These are phyloP conservation scores for Peromyscus leucopus DNA, from an alignment of 2,113 vertebrate species.

Conservation along the genomic window DNA sequence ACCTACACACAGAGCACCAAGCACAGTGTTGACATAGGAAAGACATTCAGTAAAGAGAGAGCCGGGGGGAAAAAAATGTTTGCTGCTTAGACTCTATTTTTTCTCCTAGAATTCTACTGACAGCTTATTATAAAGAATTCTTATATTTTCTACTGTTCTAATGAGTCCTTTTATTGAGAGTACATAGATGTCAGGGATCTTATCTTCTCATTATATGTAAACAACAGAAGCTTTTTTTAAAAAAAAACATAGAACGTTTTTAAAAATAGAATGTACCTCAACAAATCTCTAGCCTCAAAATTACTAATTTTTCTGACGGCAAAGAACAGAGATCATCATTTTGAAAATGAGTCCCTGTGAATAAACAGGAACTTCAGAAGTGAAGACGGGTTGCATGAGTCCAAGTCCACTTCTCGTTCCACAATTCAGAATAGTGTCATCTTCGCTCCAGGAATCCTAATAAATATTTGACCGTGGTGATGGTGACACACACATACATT, in stretches of 20 bases:
- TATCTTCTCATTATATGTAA: constrained; percentile 53
- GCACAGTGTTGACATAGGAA: not conserved
- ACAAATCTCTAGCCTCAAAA: constrained; percentile 58
- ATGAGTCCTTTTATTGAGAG: constrained; percentile 51
- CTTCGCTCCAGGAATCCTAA: constrained; percentile 25
- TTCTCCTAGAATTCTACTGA: constrained; percentile 22
- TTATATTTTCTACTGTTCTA: constrained; percentile 40
- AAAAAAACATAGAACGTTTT: not conserved
- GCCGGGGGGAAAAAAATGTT: not conserved
- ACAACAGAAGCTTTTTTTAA: not conserved
- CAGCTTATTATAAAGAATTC: constrained; percentile 60
- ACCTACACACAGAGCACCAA: constrained; percentile 27
- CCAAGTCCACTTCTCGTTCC: constrained; percentile 29
- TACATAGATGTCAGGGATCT: constrained; percentile 38
- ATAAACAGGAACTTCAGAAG: not conserved
- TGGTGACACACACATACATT: not conserved
- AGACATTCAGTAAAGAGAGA: constrained; percentile 30
- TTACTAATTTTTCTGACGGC: constrained; percentile 55
- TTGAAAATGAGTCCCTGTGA: constrained; percentile 18
- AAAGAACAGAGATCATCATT: constrained; percentile 50
- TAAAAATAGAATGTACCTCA: constrained; percentile 31
- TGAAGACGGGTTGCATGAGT: not conserved
- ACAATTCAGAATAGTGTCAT: not conserved
- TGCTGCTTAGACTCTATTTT: not conserved
- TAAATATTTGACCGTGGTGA: constrained; percentile 64